Conservation (phyloP, 2,113 vertebrate species). For the Eublepharis macularius region DNA sequence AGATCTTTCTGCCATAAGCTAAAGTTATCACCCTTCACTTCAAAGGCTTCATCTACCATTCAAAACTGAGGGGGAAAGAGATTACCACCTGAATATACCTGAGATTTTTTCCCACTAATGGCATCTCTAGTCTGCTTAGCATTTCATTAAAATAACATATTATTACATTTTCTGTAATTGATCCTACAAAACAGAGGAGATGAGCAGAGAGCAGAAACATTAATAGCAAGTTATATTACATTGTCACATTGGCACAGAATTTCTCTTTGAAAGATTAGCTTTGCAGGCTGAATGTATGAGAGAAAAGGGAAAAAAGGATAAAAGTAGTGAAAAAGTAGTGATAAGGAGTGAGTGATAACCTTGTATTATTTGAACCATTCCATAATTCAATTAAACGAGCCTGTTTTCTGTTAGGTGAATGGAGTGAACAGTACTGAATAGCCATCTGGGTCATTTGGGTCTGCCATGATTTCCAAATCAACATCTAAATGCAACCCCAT, state of each 20-base stretch:
- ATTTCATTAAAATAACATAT: constrained; percentile 33
- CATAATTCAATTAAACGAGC: neutral
- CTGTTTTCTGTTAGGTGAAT: neutral
- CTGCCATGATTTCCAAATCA: neutral
- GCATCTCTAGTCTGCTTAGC: constrained; percentile 13
- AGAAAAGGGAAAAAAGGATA: neutral
- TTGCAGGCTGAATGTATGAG: neutral
- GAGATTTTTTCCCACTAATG: constrained; percentile 16
- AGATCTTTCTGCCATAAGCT: constrained; percentile 27
- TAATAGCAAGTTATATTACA: constrained; percentile 15
- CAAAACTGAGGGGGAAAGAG: neutral
- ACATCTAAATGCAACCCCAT: neutral
- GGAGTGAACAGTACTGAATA: too few relatives aligned
- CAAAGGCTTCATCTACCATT: constrained; percentile 38
- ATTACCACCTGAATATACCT: constrained; percentile 15
- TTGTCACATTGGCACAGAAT: neutral
- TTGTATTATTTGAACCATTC: neutral
- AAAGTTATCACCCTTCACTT: constrained; percentile 32
- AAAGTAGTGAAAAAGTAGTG: neutral
- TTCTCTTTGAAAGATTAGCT: constrained; percentile 16
- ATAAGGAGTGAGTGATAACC: neutral
- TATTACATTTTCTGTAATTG: constrained; percentile 22
- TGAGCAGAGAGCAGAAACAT: constrained; percentile 16
- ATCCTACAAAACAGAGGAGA: constrained; percentile 25
- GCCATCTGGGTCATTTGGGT: neutral